Base-by-base conservation (phyloP, 2,888 invertebrate species). In the Omphaloscelis lunosa region DNA sequence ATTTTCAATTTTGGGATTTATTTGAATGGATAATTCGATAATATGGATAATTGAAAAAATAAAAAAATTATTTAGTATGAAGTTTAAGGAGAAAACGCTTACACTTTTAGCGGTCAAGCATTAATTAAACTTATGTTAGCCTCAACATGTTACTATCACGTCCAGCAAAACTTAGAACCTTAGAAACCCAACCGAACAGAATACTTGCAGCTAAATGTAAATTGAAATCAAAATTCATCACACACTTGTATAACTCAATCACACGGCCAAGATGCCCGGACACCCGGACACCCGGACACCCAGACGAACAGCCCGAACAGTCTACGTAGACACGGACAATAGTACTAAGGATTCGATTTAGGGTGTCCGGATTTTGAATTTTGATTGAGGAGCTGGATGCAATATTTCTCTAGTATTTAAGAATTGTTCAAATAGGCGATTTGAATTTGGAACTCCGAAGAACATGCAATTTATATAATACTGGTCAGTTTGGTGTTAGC, bases 161-260 rank as follows among this genome's bases (percentile, higher is more conserved):
- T 72, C 68, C 8, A 29, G 45, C 27, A 20, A 53, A 80, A 66
- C n/a, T 72, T 12, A 2, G 12, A 71, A 67, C 29, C 45, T 67
- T 27, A n/a, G 48, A 76, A 72, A 27, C 63, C 56, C 48, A 72
- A 67, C 48, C 72, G 80, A 75, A 83, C 83, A 82, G 86, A 89
- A 88, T 86, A 75, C 61, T 61, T 59, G n/a, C 34, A 59, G 67
- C 62, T 89, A 71, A 89, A 90, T 89, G 90, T 72, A 89, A 91
- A 91, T 91, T 87, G 83, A 86, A 90, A 90, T 92, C 90, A 87
- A 80, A 91, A 90, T 91, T 90, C 88, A 89, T 88, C 89, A 92
- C 91, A 92, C 90, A 92, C 90, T 90, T 87, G 86, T 82, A 81
- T 88, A 90, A 90, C 89, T 84, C 80, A 90, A 91, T 92, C 88